Base-by-base conservation (phyloP, 37 sponge, comb jelly and placozoan species). In the Agelas oroides region DNA sequence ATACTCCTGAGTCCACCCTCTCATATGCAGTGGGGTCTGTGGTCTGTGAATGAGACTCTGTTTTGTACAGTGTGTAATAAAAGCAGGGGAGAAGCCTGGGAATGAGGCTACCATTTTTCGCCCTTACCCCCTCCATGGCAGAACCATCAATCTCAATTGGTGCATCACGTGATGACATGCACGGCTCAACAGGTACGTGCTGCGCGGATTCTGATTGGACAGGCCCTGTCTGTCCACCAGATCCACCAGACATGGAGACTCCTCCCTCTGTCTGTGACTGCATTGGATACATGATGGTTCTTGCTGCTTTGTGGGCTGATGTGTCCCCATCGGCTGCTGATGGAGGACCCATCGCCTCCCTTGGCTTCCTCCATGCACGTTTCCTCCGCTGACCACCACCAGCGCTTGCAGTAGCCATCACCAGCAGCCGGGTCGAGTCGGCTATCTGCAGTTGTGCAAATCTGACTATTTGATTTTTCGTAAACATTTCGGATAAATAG, bases 51-150 rank as follows among this genome's bases (percentile, higher is more conserved):
- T 46, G 46, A n/a, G 46, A 46, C 46, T 46, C 8, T 46, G n/a
- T n/a, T n/a, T n/a, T n/a, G n/a, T n/a, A n/a, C n/a, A n/a, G n/a
- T n/a, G n/a, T n/a, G n/a, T n/a, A n/a, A n/a, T n/a, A n/a, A n/a
- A n/a, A n/a, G n/a, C 3, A 8, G 8, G 46, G 46, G 8, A 8
- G 8, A 46, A 46, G 46, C 8, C 46, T 46, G 46, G 46, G 46
- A 46, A n/a, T n/a, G n/a, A n/a, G n/a, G n/a, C 46, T 46, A 46
- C 46, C 3, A 46, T 46, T 46, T 46, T 12, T 46, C 46, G n/a
- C 30, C 19, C 89, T 61, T 69, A 94, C 95, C 72, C 97, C 97
- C 74, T 96, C 97, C 86, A 93, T 59, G 18, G 91, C 65, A 6
- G 97, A 96, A 1, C 97, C 97, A 64, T 96, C 94, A 31, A 96